Evolutionary conservation across 2,888 invertebrate genomes (phyloP), one percentile per base, ranked within the genome.

Genomic region (Himalopsyche tibetana): DNA sequence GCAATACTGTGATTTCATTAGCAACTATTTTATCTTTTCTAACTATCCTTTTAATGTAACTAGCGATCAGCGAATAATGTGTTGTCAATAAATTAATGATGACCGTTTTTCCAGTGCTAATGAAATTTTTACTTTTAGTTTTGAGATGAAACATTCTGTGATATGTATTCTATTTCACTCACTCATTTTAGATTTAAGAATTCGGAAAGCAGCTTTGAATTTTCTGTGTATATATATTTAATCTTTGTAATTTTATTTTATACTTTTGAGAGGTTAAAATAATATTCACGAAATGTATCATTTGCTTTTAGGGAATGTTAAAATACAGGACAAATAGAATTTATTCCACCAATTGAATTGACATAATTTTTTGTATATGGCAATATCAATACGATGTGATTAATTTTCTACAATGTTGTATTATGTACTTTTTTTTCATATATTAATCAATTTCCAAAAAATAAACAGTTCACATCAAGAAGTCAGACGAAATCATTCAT

Each of bases 151-250:
- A 87, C 83, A 88, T 88, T 88, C 88, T 88, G 88, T 88, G 88
- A 87, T 88, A 87, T 87, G 87, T 86, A 88, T 88, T 88, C 87
- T 88, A 87, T 88, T 88, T 87, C 88, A 88, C 83, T 88, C 84
- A 88, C 82, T 86, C 85, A 86, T 83, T 74, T 88, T 84, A 81
- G 82, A 55, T 87, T 83, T 51, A 42, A 83, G 40, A 36, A 36
- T 74, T 74, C 15, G 36, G 12, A 74, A 38, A 56, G 84, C 79
- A 86, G 84, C 42, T 85, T 63, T 80, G n/a, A 80, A 80, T 80
- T 45, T 45, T 19, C 28, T 82, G 84, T 84, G 82, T 36, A 82
- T 84, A 74, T 38, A 40, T 80, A 63, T 42, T 79, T 45, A 38
- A 74, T 36, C 74, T 74, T 74, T 6, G 15, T 12, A 5, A 51